Conservation (phyloP, 2,888 invertebrate genomes). For the Drosophila nr. fundita region DNA sequence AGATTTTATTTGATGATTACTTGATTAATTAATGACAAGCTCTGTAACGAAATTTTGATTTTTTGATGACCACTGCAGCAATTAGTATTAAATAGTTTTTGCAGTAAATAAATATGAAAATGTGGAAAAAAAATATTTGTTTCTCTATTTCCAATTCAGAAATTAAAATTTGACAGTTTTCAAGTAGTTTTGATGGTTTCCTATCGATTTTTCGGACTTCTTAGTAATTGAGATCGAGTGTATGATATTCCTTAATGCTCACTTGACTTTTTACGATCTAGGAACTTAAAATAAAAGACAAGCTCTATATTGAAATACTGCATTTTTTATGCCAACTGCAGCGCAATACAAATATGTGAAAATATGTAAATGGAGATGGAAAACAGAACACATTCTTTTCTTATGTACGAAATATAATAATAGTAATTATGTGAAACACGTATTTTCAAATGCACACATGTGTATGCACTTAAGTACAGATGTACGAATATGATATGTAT, state of each 20-base stretch:
- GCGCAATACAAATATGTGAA: background rate
- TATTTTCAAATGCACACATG: constrained; percentile 6
- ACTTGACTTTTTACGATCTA: background rate
- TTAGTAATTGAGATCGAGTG: background rate
- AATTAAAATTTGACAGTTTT: rapidly evolving
- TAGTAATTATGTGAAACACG: background rate
- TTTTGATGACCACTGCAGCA: too few relatives aligned
- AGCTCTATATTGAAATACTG: background rate
- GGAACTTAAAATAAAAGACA: background rate
- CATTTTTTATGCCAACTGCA: background rate
- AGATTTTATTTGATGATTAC: background rate
- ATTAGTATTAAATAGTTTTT: background rate
- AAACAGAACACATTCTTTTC: background rate
- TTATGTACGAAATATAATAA: constrained; percentile 11
- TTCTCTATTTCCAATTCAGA: background rate
- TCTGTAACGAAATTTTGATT: too few relatives aligned
- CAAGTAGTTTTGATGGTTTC: background rate
- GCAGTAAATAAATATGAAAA: background rate
- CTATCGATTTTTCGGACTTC: rapidly evolving
- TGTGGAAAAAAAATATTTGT: background rate
- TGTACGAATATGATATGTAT: constrained; percentile 1
- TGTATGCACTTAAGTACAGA: constrained; percentile 11
- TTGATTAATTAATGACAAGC: background rate
- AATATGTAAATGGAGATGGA: background rate
- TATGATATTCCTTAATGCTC: background rate